Conservation (phyloP, 1,140 invertebrate genomes). For the Oreohelix idahoensis region DNA sequence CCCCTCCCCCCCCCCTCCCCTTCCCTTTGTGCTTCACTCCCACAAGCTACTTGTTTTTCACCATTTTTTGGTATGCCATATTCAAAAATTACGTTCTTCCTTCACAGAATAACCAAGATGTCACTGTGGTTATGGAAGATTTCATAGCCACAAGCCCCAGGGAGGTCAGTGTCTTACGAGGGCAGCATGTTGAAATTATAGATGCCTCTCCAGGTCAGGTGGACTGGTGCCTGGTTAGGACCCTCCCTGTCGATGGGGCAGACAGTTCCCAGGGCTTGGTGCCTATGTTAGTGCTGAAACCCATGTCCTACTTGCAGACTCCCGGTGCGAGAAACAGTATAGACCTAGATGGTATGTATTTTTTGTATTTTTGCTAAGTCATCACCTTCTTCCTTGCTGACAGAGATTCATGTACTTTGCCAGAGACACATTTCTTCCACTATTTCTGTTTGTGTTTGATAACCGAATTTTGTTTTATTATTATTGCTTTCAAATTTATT, state of each 20-base stretch:
- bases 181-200: conserved; percentile 91
- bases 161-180: conserved; percentile 65
- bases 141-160: conserved; percentile 60
- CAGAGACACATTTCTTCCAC: too few species aligned
- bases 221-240: conserved; percentile 72
- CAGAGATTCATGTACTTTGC: too few species aligned
- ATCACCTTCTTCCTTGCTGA: too few species aligned
- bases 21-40: too few species aligned
- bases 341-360: conserved; percentile 67
- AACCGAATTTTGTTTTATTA: too few species aligned
- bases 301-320: conserved; percentile 73
- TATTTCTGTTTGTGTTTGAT: too few species aligned
- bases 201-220: conserved; percentile 77
- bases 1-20: too few species aligned
- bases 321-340: conserved; percentile 66
- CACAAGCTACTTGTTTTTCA: too few species aligned
- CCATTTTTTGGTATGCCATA: too few species aligned
- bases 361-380: too few species aligned
- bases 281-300: conserved; percentile 86
- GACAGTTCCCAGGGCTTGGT: conserved; percentile 83
- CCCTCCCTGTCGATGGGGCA: conserved; percentile 63
- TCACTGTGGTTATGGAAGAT: conserved; percentile 68
- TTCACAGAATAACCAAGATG: conserved; percentile 60
- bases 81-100: not conserved
- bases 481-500: too few species aligned